Conservation (phyloP, 2,888 invertebrate genomes). For the Pollenia labialis region DNA sequence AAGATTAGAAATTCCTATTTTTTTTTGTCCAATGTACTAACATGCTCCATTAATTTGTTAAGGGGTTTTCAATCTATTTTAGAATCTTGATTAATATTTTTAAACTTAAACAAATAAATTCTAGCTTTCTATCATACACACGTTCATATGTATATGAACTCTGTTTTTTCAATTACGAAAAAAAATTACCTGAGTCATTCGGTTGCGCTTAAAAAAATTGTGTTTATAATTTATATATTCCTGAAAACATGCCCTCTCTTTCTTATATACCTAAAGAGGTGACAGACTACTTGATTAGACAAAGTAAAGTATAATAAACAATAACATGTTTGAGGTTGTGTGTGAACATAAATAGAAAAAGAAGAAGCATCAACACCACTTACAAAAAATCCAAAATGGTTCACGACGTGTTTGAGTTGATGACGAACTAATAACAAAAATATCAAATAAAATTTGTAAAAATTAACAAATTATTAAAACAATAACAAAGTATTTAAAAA, state of each 20-base stretch:
- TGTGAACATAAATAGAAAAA: conserved; percentile 52
- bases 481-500: neutral
- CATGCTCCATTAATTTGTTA: too few relatives aligned
- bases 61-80: too few relatives aligned
- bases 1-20: too few relatives aligned
- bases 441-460: conserved; percentile 19
- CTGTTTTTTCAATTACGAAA: neutral
- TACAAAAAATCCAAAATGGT: conserved; percentile 77
- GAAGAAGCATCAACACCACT: conserved; percentile 73
- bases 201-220: conserved; percentile 32
- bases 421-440: conserved; percentile 75
- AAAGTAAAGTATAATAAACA: conserved; percentile 55
- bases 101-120: too few relatives aligned
- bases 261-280: conserved; percentile 19
- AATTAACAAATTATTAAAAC: conserved; percentile 6
- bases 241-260: conserved; percentile 16
- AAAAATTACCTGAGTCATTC: conserved; percentile 37
- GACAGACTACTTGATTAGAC: conserved; percentile 52
- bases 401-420: conserved; percentile 78
- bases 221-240: conserved; percentile 3
- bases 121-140: too few relatives aligned
- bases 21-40: too few relatives aligned
- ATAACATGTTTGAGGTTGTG: conserved; percentile 67
- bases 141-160: neutral
- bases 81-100: too few relatives aligned